A percentile compares a stretch with the other conserved stretches of the same genome.
These are phyloP conservation scores for Eretmocerus hayati DNA, from an alignment of 2,888 invertebrate species.

Conservation along the genomic window DNA sequence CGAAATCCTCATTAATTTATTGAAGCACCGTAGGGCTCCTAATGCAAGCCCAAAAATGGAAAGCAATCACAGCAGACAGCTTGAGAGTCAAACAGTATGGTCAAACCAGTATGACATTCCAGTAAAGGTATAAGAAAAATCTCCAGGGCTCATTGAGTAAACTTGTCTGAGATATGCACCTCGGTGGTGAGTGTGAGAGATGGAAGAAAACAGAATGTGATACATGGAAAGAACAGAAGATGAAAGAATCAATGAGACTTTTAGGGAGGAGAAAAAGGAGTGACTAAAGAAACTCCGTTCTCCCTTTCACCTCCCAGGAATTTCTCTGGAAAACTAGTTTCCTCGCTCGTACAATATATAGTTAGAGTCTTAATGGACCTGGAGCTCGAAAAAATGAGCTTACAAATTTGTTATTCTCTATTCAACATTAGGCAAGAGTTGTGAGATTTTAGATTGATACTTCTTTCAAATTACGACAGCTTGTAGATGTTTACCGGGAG, in stretches of 20 bases:
- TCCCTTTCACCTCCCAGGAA: conserved; percentile 11
- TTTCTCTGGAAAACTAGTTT: conserved; percentile 17
- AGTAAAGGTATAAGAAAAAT: conserved; percentile 23
- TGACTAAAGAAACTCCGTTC: background rate
- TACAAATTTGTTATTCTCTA: no score
- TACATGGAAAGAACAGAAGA: conserved; percentile 19
- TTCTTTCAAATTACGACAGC: no score
- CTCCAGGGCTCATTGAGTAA: conserved; percentile 26
- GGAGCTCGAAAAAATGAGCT: no score
- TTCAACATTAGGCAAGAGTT: no score
- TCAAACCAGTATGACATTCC: conserved; percentile 36
- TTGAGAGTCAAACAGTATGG: conserved; percentile 25
- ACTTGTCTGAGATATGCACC: conserved; percentile 25
- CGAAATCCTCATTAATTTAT: no score
- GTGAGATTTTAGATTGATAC: no score
- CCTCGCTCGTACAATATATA: background rate
- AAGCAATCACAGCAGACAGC: no score
- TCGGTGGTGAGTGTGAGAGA: background rate
- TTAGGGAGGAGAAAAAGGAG: conserved; percentile 10
- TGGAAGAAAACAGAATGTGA: conserved; percentile 8
- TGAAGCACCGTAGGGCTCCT: no score
- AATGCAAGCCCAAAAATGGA: no score
- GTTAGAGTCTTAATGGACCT: background rate
- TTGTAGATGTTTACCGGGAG: no score
- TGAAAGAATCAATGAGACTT: conserved; percentile 11